Percentiles rank a stretch among this genome's conserved stretches.
These are phyloP conservation scores for Pelecanus crispus DNA, from an alignment of 2,113 vertebrate species.

Conservation along the genomic window DNA sequence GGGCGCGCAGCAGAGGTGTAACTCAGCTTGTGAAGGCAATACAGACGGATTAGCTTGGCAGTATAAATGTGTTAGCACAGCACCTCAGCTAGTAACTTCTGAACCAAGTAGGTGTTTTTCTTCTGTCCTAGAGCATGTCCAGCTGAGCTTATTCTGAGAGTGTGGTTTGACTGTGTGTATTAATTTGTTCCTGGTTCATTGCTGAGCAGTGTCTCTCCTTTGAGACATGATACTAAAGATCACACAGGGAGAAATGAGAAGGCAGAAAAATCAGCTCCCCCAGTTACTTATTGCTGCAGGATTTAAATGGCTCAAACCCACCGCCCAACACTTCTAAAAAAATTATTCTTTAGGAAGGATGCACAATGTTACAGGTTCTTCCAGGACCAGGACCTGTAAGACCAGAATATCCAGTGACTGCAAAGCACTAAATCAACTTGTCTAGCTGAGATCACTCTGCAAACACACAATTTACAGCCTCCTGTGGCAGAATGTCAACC, in stretches of 20 bases:
- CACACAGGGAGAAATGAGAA: background rate
- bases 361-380: background rate
- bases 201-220: background rate
- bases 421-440: background rate
- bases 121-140: background rate
- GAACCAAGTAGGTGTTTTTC: background rate
- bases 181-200: background rate
- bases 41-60: background rate
- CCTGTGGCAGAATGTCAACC: background rate
- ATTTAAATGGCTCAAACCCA: background rate
- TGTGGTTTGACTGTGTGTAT: accelerated
- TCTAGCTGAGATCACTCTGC: background rate
- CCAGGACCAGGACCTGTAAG: background rate
- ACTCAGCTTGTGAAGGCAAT: background rate
- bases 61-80: background rate
- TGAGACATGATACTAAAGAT: background rate
- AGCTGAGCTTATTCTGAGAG: background rate
- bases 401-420: background rate
- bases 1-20: background rate
- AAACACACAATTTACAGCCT: background rate
- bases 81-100: background rate
- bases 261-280: background rate
- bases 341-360: background rate
- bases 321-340: background rate
- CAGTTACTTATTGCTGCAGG: background rate